Evolutionary conservation across 2,797 vertebrate species (phyloP).

Genomic region (Sebastes miniatus): DNA sequence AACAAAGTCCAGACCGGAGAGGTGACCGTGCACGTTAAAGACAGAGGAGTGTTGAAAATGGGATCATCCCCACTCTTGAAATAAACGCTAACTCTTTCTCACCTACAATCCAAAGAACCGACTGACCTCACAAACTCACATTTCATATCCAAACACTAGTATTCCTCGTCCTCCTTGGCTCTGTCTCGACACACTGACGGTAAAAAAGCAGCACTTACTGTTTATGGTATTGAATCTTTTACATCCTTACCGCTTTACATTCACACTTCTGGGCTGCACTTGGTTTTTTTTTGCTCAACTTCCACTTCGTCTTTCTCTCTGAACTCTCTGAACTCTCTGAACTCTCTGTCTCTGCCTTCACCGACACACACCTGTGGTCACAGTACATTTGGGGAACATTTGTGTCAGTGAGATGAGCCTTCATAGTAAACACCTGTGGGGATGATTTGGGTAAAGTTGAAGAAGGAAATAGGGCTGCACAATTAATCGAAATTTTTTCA

Average conservation of each 20-base stretch:
- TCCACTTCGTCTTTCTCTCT: constrained; percentile 50
- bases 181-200: constrained; percentile 13
- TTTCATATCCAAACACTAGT: not conserved
- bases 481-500: too few species aligned
- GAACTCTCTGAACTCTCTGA: constrained; percentile 16
- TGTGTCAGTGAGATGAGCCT: not conserved
- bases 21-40: constrained; percentile 30
- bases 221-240: not conserved
- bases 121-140: not conserved
- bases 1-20: constrained; percentile 50
- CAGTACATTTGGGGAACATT: not conserved
- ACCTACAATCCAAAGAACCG: not conserved
- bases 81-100: not conserved
- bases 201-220: constrained; percentile 20
- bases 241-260: constrained; percentile 21
- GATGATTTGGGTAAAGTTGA: not conserved
- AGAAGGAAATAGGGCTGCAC: not conserved
- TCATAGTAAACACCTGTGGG: not conserved
- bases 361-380: constrained; percentile 9
- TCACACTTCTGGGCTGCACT: constrained; percentile 37
- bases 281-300: constrained; percentile 48
- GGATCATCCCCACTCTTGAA: not conserved
- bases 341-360: constrained; percentile 2
- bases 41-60: constrained; percentile 4
- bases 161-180: not conserved